Percentiles rank a stretch among this genome's conserved stretches.
These are phyloP conservation scores for Dipodomys ordii DNA, from an alignment of 2,113 vertebrate species.

Conservation along the genomic window DNA sequence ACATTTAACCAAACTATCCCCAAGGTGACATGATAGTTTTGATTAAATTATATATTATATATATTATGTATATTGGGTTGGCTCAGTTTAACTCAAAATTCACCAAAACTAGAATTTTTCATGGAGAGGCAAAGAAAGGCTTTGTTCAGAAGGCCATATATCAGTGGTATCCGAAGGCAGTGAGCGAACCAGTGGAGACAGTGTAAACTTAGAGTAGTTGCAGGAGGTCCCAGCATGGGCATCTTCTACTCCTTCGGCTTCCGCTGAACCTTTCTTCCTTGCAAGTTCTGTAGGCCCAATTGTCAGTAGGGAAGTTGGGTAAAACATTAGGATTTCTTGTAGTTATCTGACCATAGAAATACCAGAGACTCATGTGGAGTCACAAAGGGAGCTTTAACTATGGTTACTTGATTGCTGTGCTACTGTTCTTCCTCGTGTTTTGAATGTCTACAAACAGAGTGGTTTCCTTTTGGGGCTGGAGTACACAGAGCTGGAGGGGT, in stretches of 20 bases:
- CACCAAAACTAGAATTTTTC: neutral
- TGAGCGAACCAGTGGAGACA: neutral
- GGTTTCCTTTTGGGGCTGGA: neutral
- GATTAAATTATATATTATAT: no score
- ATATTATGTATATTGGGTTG: neutral
- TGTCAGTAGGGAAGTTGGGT: neutral
- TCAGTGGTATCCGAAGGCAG: neutral
- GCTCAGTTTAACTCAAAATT: neutral
- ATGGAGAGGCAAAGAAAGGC: neutral
- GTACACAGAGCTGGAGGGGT: neutral
- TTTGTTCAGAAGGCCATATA: neutral
- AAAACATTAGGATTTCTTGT: neutral
- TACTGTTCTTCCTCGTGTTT: neutral
- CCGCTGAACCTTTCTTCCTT: neutral
- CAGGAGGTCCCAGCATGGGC: rapidly evolving
- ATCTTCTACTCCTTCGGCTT: neutral
- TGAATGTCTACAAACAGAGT: neutral
- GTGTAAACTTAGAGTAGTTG: neutral
- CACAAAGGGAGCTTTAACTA: neutral
- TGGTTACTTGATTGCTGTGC: neutral
- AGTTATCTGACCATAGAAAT: neutral
- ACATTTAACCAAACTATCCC: no score
- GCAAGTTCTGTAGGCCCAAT: neutral
- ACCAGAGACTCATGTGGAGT: neutral
- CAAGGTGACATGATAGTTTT: neutral